Conservation (phyloP, 2,888 invertebrate species). For the Athetis lepigone region DNA sequence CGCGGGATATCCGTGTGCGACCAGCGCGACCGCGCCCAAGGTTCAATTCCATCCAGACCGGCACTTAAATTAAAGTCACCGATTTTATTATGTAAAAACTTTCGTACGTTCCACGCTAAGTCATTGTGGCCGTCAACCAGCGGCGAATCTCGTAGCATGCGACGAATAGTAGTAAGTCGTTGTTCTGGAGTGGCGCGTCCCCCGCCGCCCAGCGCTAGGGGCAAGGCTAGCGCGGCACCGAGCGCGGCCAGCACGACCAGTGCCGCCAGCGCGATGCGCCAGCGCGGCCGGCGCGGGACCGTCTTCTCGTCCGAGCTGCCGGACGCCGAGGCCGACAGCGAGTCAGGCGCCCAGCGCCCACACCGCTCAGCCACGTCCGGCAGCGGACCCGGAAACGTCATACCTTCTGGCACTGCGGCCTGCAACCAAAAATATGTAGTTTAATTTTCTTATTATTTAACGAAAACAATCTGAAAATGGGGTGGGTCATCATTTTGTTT, state of each 20-base stretch:
- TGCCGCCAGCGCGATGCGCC: conserved; percentile 91
- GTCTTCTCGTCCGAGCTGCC: conserved; percentile 89
- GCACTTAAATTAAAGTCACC: conserved; percentile 92
- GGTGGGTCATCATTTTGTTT: too few species aligned
- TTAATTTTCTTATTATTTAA: conserved; percentile 8
- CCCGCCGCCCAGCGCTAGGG: conserved; percentile 88
- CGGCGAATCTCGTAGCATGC: conserved; percentile 92
- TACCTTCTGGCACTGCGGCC: conserved; percentile 88
- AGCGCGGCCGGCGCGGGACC: conserved; percentile 88
- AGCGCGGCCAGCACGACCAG: conserved; percentile 91
- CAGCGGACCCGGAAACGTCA: conserved; percentile 88
- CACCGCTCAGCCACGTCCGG: conserved; percentile 90
- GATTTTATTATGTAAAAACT: conserved; percentile 96
- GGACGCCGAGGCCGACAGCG: conserved; percentile 86
- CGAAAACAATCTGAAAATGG: neutral
- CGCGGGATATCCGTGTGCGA: conserved; percentile 98
- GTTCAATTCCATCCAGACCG: conserved; percentile 92
- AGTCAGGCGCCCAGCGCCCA: conserved; percentile 88
- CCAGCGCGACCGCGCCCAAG: conserved; percentile 96
- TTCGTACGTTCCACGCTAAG: conserved; percentile 96
- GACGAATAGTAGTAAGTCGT: conserved; percentile 92
- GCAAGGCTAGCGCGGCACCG: conserved; percentile 90
- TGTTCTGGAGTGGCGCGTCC: conserved; percentile 91
- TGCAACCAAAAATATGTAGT: conserved; percentile 70
- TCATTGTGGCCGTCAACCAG: conserved; percentile 96